These are phyloP conservation scores for Trachops cirrhosus DNA, from an alignment of 2,797 vertebrate genomes.

Conservation along the genomic window DNA sequence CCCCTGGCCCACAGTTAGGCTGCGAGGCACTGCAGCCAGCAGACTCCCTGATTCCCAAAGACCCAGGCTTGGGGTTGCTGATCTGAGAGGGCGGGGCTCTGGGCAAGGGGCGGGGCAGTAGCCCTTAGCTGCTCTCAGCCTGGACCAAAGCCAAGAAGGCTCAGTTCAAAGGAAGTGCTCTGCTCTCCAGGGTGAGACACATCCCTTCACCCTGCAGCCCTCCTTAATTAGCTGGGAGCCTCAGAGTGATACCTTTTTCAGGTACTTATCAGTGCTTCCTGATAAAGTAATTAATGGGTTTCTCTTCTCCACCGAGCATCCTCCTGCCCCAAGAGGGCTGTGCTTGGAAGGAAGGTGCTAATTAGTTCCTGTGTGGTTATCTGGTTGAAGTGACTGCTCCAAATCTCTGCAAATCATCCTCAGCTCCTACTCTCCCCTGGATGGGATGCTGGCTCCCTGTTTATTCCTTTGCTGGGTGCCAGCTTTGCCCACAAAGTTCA, in stretches of 20 bases:
- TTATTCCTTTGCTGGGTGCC: conserved; percentile 52
- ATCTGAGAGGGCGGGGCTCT: not conserved
- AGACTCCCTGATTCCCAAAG: not conserved
- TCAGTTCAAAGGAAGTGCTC: not conserved
- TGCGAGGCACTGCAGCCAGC: not conserved
- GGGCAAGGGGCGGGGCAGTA: not conserved
- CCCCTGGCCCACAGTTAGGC: not conserved
- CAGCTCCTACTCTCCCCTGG: not conserved
- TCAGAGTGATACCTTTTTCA: conserved; percentile 60
- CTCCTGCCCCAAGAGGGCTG: conserved; percentile 68
- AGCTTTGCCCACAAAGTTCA: conserved; percentile 22
- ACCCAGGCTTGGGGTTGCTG: not conserved
- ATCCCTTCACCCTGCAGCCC: not conserved
- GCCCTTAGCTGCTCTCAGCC: not conserved
- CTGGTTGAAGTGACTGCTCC: conserved; percentile 73
- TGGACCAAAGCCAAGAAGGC: not conserved
- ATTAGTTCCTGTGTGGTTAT: conserved; percentile 80
- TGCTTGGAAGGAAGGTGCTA: conserved; percentile 77
- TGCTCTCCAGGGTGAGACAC: not conserved
- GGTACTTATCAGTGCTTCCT: conserved; percentile 73
- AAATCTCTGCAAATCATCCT: conserved; percentile 59
- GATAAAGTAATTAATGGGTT: conserved; percentile 75
- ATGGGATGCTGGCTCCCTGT: conserved; percentile 36
- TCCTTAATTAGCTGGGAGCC: conserved; percentile 73
- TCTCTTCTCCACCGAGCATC: conserved; percentile 72